Percentiles rank a stretch among this genome's conserved stretches.
Evolutionary conservation across 2,888 invertebrate genomes (phyloP).

Genomic region (Dendrolimus houi): DNA sequence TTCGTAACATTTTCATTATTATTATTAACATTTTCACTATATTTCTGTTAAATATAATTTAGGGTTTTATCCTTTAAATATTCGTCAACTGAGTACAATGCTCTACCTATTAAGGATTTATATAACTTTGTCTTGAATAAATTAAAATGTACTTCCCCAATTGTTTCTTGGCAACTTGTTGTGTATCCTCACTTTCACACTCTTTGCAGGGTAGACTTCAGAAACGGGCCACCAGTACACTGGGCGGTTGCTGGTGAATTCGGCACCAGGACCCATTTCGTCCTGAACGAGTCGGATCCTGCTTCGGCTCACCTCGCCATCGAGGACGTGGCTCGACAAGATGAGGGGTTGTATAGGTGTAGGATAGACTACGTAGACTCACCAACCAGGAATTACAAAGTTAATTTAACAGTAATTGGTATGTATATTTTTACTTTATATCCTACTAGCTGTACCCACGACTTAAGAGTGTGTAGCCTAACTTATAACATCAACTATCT

Average conservation of each 20-base stretch:
- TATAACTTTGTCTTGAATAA: too few relatives aligned
- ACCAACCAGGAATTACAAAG: constrained; percentile 90
- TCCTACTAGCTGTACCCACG: too few relatives aligned
- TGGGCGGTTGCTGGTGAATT: constrained; percentile 87
- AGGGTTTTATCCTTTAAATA: too few relatives aligned
- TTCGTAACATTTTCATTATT: too few relatives aligned
- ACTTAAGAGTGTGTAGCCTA: too few relatives aligned
- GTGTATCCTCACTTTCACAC: neutral
- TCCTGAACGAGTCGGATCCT: constrained; percentile 81
- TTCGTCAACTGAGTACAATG: too few relatives aligned
- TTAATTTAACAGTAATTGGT: constrained; percentile 93
- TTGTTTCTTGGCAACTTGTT: too few relatives aligned
- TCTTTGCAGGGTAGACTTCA: constrained; percentile 82
- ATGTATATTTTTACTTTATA: constrained; percentile 42
- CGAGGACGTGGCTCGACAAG: constrained; percentile 81
- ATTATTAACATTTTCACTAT: too few relatives aligned
- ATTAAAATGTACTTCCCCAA: too few relatives aligned
- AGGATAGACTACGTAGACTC: constrained; percentile 93
- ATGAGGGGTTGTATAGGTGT: constrained; percentile 91
- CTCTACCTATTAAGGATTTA: too few relatives aligned
- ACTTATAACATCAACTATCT: too few relatives aligned
- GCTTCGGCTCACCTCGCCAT: constrained; percentile 85
- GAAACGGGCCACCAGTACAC: constrained; percentile 84
- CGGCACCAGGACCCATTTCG: constrained; percentile 85
- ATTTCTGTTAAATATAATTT: too few relatives aligned